Evolutionary conservation across 2,888 invertebrate species (phyloP).

Genomic region (Hedychridium roseum): DNA sequence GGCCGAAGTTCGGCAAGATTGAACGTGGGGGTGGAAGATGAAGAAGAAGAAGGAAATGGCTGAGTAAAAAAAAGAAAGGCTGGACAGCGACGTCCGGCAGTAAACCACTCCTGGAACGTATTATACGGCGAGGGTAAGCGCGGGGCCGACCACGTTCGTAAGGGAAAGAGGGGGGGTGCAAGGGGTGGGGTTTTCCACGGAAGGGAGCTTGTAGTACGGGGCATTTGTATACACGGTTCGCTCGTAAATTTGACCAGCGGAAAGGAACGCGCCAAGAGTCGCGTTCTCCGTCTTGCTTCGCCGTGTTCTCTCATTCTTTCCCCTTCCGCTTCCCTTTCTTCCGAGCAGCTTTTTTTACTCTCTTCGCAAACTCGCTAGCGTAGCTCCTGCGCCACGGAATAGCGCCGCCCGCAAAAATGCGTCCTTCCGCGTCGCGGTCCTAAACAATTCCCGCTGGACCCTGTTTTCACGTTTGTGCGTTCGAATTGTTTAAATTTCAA

Average conservation of each 20-base stretch:
- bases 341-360: not conserved
- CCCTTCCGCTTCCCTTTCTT: not conserved
- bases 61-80: slow-evolving; percentile 5
- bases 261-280: slow-evolving; percentile 17
- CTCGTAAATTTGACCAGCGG: slow-evolving; percentile 19
- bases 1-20: too few relatives aligned
- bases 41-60: slow-evolving; percentile 11
- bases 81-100: slow-evolving; percentile 32
- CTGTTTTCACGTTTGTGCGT: too few relatives aligned
- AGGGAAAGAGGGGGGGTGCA: slow-evolving; percentile 9
- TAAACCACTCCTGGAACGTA: slow-evolving; percentile 38
- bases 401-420: too few relatives aligned
- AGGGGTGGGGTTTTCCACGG: slow-evolving; percentile 7
- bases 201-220: too few relatives aligned
- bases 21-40: not conserved
- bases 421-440: too few relatives aligned
- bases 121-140: slow-evolving; percentile 28
- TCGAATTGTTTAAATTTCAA: too few relatives aligned
- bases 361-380: not conserved
- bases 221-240: slow-evolving; percentile 18
- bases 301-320: not conserved
- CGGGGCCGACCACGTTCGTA: slow-evolving; percentile 2
- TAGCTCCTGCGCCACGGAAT: too few relatives aligned
- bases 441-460: too few relatives aligned
- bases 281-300: slow-evolving; percentile 12